Percentiles rank a stretch among this genome's conserved stretches.
phyloP scores from a whole-genome alignment of 1,140 invertebrate species.

The Trichogramma pretiosum region DNA sequence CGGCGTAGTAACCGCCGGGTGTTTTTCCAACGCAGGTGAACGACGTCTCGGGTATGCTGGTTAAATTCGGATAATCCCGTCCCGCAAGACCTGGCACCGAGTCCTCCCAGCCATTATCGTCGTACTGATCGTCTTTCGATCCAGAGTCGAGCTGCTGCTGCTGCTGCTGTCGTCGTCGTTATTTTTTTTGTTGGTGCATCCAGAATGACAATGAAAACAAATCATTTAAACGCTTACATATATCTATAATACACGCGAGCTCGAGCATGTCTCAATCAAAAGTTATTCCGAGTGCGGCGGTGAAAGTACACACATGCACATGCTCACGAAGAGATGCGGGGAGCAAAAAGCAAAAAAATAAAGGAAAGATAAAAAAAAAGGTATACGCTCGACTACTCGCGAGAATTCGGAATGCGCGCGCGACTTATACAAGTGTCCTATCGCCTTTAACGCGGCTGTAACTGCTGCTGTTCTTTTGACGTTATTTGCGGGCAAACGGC shows the following conservation, averaged over 20 bases:
- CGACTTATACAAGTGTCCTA: too few species aligned
- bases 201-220: background rate
- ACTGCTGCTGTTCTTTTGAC: too few species aligned
- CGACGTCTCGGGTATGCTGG: conserved; percentile 48
- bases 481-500: too few species aligned
- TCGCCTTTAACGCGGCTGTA: too few species aligned
- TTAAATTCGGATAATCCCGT: conserved; percentile 47
- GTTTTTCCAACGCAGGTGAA: conserved; percentile 53
- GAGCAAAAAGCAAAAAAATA: too few species aligned
- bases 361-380: too few species aligned
- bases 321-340: too few species aligned
- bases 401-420: too few species aligned
- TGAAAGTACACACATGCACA: too few species aligned
- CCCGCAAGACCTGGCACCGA: conserved; percentile 49
- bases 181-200: too few species aligned
- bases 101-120: conserved; percentile 22
- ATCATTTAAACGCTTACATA: background rate
- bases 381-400: too few species aligned
- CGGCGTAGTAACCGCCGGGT: conserved; percentile 54
- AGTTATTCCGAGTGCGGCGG: too few species aligned
- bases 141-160: background rate
- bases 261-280: conserved; percentile 10
- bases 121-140: background rate
- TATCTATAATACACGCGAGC: background rate
- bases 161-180: background rate